Conservation (phyloP, 2,113 vertebrate species). For the Meriones unguiculatus region DNA sequence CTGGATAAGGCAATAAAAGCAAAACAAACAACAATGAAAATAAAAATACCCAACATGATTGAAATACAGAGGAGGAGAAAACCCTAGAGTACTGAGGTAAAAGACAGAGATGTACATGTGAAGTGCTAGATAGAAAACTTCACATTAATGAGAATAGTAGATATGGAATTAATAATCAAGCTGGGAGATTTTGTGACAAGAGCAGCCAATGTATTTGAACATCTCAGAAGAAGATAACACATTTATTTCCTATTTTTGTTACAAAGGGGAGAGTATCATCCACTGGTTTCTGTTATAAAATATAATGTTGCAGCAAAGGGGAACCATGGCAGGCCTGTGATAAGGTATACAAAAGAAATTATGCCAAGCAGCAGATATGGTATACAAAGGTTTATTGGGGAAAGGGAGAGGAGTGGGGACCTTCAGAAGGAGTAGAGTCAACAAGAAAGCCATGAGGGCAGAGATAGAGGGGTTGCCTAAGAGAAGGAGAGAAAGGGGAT, state of each 20-base stretch:
- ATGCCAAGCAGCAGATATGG: no score
- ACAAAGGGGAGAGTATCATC: background rate
- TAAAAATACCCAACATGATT: background rate
- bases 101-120: background rate
- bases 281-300: background rate
- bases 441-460: no score
- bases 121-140: constrained; percentile 41
- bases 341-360: no score
- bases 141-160: constrained; percentile 49
- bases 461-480: no score
- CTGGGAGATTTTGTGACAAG: constrained; percentile 34
- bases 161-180: constrained; percentile 66
- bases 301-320: no score
- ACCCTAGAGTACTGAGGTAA: background rate
- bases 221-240: constrained; percentile 73
- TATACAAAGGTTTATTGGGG: no score
- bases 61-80: background rate
- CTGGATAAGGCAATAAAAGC: constrained; percentile 38
- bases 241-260: constrained; percentile 52
- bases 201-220: constrained; percentile 53
- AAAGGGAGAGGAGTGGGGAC: no score
- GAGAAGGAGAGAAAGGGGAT: no score
- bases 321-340: no score
- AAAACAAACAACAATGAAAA: background rate
- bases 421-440: no score